Conservation (phyloP, 2,888 invertebrate genomes). For the Leptogaster cylindrica region DNA sequence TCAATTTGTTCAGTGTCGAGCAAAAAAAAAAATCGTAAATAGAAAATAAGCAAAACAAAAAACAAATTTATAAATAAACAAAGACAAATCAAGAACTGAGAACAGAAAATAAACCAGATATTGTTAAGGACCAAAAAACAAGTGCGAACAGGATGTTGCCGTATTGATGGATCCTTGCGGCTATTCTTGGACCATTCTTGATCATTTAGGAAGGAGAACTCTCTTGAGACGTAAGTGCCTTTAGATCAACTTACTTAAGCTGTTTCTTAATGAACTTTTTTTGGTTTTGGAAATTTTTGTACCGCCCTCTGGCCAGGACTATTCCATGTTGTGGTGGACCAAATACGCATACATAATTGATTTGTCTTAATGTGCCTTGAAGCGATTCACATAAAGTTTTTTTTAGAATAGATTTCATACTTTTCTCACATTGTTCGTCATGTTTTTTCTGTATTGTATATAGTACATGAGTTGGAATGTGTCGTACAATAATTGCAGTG, state of each 20-base stretch:
- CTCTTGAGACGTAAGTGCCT: constrained; percentile 23
- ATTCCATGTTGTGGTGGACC: constrained; percentile 10
- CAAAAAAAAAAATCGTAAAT: constrained; percentile 1
- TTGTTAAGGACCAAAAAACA: background rate
- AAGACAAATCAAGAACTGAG: too few species aligned
- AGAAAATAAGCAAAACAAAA: background rate
- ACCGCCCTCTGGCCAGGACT: background rate
- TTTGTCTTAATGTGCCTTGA: too few species aligned
- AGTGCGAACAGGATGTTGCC: constrained; percentile 15
- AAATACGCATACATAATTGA: constrained; percentile 9
- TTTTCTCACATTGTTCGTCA: too few species aligned
- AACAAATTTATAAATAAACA: too few species aligned
- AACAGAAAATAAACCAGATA: too few species aligned
- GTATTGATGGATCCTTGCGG: constrained; percentile 36
- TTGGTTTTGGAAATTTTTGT: constrained; percentile 10
- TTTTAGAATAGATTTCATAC: too few species aligned
- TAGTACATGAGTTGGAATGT: too few species aligned
- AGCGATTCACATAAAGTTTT: too few species aligned
- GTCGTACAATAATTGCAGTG: too few species aligned
- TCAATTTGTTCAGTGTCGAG: background rate
- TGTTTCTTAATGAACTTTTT: constrained; percentile 24
- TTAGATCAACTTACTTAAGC: constrained; percentile 9
- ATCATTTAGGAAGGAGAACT: constrained; percentile 25
- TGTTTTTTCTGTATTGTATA: too few species aligned
- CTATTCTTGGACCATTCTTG: constrained; percentile 18